Evolutionary conservation across 2,797 vertebrate genomes (phyloP).

Genomic region (Chaunax sp.): DNA sequence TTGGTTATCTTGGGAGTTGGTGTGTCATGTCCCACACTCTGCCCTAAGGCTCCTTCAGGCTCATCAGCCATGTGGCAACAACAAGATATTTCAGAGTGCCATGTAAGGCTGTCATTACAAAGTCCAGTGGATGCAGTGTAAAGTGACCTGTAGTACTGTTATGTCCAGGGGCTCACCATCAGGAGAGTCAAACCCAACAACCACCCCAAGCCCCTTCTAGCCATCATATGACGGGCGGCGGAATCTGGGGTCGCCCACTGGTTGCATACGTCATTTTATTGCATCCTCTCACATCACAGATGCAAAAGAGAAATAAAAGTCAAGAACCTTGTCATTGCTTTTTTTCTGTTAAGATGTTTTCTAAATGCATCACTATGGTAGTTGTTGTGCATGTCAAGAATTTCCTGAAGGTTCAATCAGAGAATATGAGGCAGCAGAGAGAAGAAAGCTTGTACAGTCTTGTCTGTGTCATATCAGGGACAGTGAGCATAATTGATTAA

Average conservation of each 20-base stretch:
- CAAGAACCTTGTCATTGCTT: conserved; percentile 19
- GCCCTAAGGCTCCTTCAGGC: conserved; percentile 3
- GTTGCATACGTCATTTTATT: conserved; percentile 37
- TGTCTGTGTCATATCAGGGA: conserved; percentile 60
- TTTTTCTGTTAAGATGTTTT: conserved; percentile 25
- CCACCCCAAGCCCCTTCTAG: too few species aligned
- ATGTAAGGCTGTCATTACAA: conserved; percentile 32
- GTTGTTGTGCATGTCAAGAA: conserved; percentile 13
- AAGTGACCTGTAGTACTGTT: conserved; percentile 29
- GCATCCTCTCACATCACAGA: conserved; percentile 37
- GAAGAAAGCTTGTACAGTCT: conserved; percentile 33
- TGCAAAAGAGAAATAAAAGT: conserved; percentile 31
- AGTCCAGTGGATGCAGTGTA: conserved; percentile 42
- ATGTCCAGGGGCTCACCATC: not conserved
- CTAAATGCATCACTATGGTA: conserved; percentile 33
- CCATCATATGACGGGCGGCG: too few species aligned
- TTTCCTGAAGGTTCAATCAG: conserved; percentile 28
- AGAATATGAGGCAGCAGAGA: conserved; percentile 28
- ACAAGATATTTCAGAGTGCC: conserved; percentile 35
- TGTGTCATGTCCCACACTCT: conserved; percentile 14
- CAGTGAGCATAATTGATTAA: conserved; percentile 75
- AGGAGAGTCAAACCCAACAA: too few species aligned
- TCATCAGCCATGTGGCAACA: conserved; percentile 32
- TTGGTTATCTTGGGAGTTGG: conserved; percentile 10
- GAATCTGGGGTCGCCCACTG: too few species aligned